Evolutionary conservation across 2,888 invertebrate genomes (phyloP).

Genomic region (Parnassius smintheus): DNA sequence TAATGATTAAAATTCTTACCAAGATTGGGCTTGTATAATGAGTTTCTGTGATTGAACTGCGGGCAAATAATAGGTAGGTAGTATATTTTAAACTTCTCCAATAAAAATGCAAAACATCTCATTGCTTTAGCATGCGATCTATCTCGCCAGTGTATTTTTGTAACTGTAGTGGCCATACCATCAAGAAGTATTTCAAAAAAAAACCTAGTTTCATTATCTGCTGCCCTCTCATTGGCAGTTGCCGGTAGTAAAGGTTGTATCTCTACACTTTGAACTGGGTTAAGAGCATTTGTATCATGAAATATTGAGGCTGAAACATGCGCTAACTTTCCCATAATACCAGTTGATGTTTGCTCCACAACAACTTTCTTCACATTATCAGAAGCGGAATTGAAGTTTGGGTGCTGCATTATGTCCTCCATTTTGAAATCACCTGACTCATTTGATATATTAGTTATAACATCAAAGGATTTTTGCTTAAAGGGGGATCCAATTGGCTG

Average conservation of each 20-base stretch:
- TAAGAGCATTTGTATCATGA: slow-evolving; percentile 85
- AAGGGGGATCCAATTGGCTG: slow-evolving; percentile 71
- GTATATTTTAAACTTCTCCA: slow-evolving; percentile 94
- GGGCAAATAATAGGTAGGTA: slow-evolving; percentile 96
- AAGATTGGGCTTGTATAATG: slow-evolving; percentile 90
- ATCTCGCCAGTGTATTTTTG: slow-evolving; percentile 95
- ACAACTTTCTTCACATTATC: slow-evolving; percentile 76
- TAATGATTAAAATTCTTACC: slow-evolving; percentile 66
- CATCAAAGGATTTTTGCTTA: slow-evolving; percentile 69
- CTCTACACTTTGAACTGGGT: slow-evolving; percentile 90
- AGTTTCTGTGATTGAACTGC: slow-evolving; percentile 88
- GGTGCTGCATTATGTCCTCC: slow-evolving; percentile 82
- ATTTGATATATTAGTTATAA: slow-evolving; percentile 53
- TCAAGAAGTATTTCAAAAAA: slow-evolving; percentile 94
- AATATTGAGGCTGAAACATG: slow-evolving; percentile 83
- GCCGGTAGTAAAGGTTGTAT: slow-evolving; percentile 90
- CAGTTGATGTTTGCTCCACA: slow-evolving; percentile 72
- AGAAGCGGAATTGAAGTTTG: slow-evolving; percentile 71
- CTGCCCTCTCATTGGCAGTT: slow-evolving; percentile 90
- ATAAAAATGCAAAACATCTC: slow-evolving; percentile 93
- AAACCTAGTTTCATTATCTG: slow-evolving; percentile 91
- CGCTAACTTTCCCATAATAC: slow-evolving; percentile 81
- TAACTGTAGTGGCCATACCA: slow-evolving; percentile 94
- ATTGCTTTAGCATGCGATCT: slow-evolving; percentile 88
- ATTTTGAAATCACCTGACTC: slow-evolving; percentile 78